A percentile compares a stretch with the other conserved stretches of the same genome.
Conservation (phyloP, 2,888 invertebrate genomes). For the Siphlonurus alternatus region DNA sequence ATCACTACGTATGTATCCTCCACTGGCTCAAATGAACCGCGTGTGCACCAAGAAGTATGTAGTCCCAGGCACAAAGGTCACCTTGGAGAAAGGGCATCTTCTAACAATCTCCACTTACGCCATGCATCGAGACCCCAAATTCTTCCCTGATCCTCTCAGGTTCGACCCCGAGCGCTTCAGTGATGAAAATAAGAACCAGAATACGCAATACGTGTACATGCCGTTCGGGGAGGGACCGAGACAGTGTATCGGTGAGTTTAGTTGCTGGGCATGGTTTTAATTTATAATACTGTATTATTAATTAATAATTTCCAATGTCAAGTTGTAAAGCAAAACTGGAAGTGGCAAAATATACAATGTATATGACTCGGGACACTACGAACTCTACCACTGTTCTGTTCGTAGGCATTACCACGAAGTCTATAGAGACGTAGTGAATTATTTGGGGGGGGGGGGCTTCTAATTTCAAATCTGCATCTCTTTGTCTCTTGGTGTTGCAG, state of each 20-base stretch:
- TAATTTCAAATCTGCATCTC: too few species aligned
- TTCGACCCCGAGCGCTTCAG: slow-evolving; percentile 40
- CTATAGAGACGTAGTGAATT: too few species aligned
- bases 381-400: too few species aligned
- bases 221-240: slow-evolving; percentile 39
- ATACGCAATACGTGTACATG: slow-evolving; percentile 31
- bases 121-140: slow-evolving; percentile 37
- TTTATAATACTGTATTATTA: too few species aligned
- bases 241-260: slow-evolving; percentile 39
- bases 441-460: too few species aligned
- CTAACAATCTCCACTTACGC: slow-evolving; percentile 37
- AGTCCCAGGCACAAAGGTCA: slow-evolving; percentile 31
- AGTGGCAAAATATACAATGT: too few species aligned
- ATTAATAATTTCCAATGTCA: too few species aligned
- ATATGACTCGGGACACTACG: too few species aligned
- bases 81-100: slow-evolving; percentile 33
- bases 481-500: too few species aligned
- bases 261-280: too few species aligned
- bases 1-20: slow-evolving; percentile 27
- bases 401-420: too few species aligned
- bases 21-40: slow-evolving; percentile 32
- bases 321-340: too few species aligned
- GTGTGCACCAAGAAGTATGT: slow-evolving; percentile 33
- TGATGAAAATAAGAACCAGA: slow-evolving; percentile 28
- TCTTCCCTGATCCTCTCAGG: slow-evolving; percentile 34